These are phyloP conservation scores for Oreochromis niloticus DNA, from an alignment of 2,113 vertebrate species.

Conservation along the genomic window DNA sequence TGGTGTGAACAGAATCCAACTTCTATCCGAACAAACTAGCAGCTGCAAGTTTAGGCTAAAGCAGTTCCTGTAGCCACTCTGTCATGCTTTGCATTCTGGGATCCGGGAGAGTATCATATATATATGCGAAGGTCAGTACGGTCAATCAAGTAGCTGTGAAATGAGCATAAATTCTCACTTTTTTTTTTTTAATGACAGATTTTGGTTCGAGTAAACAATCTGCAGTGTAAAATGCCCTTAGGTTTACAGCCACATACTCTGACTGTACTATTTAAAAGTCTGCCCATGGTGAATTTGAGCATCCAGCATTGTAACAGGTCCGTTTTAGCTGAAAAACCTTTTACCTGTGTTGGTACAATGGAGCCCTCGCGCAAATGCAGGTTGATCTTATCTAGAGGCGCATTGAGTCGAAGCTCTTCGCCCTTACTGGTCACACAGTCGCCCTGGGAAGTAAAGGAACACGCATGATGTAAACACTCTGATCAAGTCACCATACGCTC, in stretches of 20 bases:
- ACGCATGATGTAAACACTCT: not conserved
- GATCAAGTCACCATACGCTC: not conserved
- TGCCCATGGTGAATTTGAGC: not conserved
- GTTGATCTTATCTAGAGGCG: slow-evolving; percentile 83
- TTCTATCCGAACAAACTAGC: not conserved
- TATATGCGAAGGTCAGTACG: not conserved
- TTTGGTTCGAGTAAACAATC: not conserved
- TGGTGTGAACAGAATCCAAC: not conserved
- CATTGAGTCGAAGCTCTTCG: slow-evolving; percentile 71
- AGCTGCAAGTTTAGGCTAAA: not conserved
- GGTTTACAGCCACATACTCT: not conserved
- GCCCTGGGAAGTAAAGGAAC: slow-evolving; percentile 62
- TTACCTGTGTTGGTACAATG: slow-evolving; percentile 81
- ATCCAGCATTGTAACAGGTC: not conserved
- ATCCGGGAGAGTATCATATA: not conserved
- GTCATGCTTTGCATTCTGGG: not conserved
- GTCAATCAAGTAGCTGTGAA: not conserved
- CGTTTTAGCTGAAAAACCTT: not conserved
- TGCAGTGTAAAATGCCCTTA: not conserved
- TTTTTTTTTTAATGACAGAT: accelerated
- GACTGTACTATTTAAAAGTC: not conserved
- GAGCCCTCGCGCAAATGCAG: slow-evolving; percentile 80
- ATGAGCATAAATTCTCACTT: not conserved
- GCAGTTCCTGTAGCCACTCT: not conserved
- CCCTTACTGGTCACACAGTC: slow-evolving; percentile 72